These are phyloP conservation scores for Meliscaeva auricollis DNA, from an alignment of 2,888 invertebrate species.

Conservation along the genomic window DNA sequence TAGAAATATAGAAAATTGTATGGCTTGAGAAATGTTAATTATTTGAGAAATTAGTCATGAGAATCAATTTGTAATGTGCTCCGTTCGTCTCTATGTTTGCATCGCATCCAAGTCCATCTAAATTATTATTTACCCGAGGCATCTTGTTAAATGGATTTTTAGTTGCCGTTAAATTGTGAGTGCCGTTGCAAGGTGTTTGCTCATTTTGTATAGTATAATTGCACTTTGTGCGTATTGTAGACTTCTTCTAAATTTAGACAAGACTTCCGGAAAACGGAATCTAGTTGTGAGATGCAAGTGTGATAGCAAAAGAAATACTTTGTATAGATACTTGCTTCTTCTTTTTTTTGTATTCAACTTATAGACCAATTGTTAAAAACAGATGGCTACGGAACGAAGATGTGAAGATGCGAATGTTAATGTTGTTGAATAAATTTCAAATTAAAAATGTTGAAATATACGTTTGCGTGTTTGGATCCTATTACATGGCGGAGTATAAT, in stretches of 20 bases:
- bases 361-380: slow-evolving; percentile 16
- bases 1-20: slow-evolving; percentile 14
- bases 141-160: slow-evolving; percentile 71
- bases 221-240: slow-evolving; percentile 26
- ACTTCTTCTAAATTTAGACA: too few relatives aligned
- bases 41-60: slow-evolving; percentile 71
- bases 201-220: slow-evolving; percentile 43
- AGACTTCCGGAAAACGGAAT: slow-evolving; percentile 66
- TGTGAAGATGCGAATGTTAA: slow-evolving; percentile 39
- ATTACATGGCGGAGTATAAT: slow-evolving; percentile 55
- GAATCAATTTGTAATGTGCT: slow-evolving; percentile 70
- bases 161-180: slow-evolving; percentile 70
- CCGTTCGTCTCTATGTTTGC: slow-evolving; percentile 1
- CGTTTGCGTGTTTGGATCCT: slow-evolving; percentile 53
- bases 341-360: background rate
- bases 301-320: slow-evolving; percentile 10
- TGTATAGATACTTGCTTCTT: slow-evolving; percentile 1
- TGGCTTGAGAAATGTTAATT: slow-evolving; percentile 65
- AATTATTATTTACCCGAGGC: slow-evolving; percentile 51
- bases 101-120: slow-evolving; percentile 18
- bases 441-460: slow-evolving; percentile 50
- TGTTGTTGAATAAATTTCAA: slow-evolving; percentile 57
- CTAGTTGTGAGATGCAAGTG: slow-evolving; percentile 6
- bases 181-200: slow-evolving; percentile 60
- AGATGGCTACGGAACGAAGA: background rate